phyloP scores from a whole-genome alignment of 2,888 invertebrate genomes.

The Drosophila kuntzei region DNA sequence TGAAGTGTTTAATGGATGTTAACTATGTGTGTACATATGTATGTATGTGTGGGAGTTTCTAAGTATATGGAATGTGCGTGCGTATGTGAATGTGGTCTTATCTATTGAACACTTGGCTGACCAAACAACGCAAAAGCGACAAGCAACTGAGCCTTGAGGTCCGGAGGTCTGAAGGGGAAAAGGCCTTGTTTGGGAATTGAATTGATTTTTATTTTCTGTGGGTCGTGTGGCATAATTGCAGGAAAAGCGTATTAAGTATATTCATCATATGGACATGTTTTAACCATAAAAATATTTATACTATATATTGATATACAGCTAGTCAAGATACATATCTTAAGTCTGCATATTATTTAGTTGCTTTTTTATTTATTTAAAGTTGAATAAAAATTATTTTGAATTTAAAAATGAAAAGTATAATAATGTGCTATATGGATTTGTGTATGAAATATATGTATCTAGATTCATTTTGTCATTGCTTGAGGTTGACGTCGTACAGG shows the following conservation, averaged over 20 bases:
- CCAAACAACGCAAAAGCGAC: slow-evolving; percentile 43
- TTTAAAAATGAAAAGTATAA: too few species aligned
- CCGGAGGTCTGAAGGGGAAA: slow-evolving; percentile 8
- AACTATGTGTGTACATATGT: slow-evolving; percentile 52
- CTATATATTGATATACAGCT: too few species aligned
- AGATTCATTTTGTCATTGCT: slow-evolving; percentile 21
- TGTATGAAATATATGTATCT: not conserved
- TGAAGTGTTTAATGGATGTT: slow-evolving; percentile 80
- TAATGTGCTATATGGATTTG: not conserved
- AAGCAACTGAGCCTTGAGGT: slow-evolving; percentile 16
- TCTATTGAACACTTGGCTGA: slow-evolving; percentile 66
- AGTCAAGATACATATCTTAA: too few species aligned
- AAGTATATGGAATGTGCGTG: slow-evolving; percentile 27
- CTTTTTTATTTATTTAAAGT: too few species aligned
- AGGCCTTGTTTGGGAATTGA: slow-evolving; percentile 40
- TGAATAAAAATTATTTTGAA: too few species aligned
- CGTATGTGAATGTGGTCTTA: slow-evolving; percentile 50
- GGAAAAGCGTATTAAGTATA: slow-evolving; percentile 38
- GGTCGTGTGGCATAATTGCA: slow-evolving; percentile 56
- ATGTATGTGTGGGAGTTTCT: slow-evolving; percentile 29
- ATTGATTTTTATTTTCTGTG: slow-evolving; percentile 50
- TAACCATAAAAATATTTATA: not conserved
- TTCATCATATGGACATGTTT: slow-evolving; percentile 17
- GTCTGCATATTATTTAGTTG: too few species aligned
- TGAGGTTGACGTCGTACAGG: slow-evolving; percentile 26